These are phyloP conservation scores for Solenodon paradoxus DNA, from an alignment of 2,113 vertebrate species.

Conservation along the genomic window DNA sequence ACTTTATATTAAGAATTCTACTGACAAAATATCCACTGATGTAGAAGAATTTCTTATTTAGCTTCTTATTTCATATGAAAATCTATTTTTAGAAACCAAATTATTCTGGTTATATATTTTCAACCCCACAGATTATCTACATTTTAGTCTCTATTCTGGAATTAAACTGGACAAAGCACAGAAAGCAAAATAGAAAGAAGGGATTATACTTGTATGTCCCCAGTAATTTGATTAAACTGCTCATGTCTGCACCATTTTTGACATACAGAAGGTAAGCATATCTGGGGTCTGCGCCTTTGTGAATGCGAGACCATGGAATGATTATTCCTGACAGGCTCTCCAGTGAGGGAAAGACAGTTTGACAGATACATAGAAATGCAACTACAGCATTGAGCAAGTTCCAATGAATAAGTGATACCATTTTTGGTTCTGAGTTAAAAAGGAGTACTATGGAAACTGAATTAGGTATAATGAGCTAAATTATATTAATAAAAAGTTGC, in stretches of 20 bases:
- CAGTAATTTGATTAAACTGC: constrained; percentile 51
- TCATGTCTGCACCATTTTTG: constrained; percentile 58
- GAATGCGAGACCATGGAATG: constrained; percentile 65
- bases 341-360: constrained; percentile 67
- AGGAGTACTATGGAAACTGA: not conserved
- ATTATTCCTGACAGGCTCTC: constrained; percentile 79
- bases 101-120: not conserved
- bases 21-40: not conserved
- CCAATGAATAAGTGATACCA: constrained; percentile 49
- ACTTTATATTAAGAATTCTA: not conserved
- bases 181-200: not conserved
- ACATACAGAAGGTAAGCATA: constrained; percentile 61
- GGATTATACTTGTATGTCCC: not conserved
- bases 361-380: constrained; percentile 71
- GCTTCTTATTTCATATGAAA: not conserved
- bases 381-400: constrained; percentile 26
- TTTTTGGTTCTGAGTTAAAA: constrained; percentile 32
- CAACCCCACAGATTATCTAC: not conserved
- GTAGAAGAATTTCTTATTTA: not conserved
- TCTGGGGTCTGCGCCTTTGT: constrained; percentile 73
- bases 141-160: not conserved
- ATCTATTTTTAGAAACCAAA: not conserved
- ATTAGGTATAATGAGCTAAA: not conserved
- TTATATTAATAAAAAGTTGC: not conserved
- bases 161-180: not conserved